A percentile compares a stretch with the other conserved stretches of the same genome.
Evolutionary conservation across 1,140 invertebrate genomes (phyloP).

Genomic region (Eubasilissa regina): DNA sequence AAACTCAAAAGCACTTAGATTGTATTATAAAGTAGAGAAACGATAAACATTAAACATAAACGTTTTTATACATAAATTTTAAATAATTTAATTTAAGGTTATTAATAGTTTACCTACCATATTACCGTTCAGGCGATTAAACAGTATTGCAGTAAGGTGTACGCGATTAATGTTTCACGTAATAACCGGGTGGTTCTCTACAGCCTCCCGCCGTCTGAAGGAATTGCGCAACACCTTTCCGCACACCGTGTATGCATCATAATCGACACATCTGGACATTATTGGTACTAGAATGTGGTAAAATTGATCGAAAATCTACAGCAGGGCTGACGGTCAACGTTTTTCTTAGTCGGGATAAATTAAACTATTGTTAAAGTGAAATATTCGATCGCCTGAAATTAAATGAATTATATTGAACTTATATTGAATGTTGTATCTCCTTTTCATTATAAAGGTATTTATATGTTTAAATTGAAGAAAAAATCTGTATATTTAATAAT

Average conservation of each 20-base stretch:
- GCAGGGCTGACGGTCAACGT: neutral
- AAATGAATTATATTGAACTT: no score
- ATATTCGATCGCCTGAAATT: no score
- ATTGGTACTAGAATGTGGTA: neutral
- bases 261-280: slow-evolving; percentile 29
- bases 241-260: slow-evolving; percentile 15
- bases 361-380: neutral
- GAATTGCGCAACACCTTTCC: slow-evolving; percentile 33
- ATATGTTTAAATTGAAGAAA: no score
- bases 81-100: neutral
- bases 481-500: no score
- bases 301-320: neutral
- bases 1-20: no score
- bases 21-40: no score
- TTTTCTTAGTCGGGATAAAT: neutral
- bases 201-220: slow-evolving; percentile 25
- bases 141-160: slow-evolving; percentile 11
- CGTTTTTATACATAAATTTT: no score
- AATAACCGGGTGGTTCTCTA: slow-evolving; percentile 15
- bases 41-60: no score
- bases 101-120: neutral
- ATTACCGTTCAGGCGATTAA: neutral
- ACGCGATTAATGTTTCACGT: slow-evolving; percentile 14
- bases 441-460: no score
- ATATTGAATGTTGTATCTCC: no score